These are phyloP conservation scores for Todiramphus chloris DNA, from an alignment of 2,113 vertebrate genomes.

Conservation along the genomic window DNA sequence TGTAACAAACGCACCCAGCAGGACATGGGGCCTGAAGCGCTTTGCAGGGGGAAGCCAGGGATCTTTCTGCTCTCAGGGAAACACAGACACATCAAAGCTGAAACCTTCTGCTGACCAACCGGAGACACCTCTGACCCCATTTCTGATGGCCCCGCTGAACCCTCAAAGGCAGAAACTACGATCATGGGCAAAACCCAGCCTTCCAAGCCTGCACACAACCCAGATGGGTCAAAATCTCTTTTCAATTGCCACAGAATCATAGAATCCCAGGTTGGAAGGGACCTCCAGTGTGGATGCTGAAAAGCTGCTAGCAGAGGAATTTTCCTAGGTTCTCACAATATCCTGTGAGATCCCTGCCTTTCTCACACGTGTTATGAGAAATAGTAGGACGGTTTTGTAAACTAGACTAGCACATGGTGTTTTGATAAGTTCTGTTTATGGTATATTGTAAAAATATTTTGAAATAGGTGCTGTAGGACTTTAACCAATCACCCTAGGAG, in stretches of 20 bases:
- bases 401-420: no score
- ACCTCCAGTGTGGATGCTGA: no score
- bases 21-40: rapidly evolving
- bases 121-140: background rate
- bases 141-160: background rate
- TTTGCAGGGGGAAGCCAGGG: background rate
- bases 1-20: background rate
- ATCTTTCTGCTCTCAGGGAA: background rate
- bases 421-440: no score
- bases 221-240: background rate
- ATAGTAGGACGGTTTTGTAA: no score
- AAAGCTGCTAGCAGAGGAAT: no score
- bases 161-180: background rate
- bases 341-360: no score
- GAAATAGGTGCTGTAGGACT: no score
- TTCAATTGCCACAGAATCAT: background rate
- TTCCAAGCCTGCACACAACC: background rate
- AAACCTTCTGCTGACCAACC: background rate
- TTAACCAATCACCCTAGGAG: no score
- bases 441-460: no score
- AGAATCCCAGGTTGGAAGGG: background rate
- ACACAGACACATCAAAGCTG: background rate
- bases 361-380: no score
- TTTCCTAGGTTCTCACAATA: no score
- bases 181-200: background rate